These are phyloP conservation scores for Phainopepla nitens DNA, from an alignment of 2,113 vertebrate genomes.

Conservation along the genomic window DNA sequence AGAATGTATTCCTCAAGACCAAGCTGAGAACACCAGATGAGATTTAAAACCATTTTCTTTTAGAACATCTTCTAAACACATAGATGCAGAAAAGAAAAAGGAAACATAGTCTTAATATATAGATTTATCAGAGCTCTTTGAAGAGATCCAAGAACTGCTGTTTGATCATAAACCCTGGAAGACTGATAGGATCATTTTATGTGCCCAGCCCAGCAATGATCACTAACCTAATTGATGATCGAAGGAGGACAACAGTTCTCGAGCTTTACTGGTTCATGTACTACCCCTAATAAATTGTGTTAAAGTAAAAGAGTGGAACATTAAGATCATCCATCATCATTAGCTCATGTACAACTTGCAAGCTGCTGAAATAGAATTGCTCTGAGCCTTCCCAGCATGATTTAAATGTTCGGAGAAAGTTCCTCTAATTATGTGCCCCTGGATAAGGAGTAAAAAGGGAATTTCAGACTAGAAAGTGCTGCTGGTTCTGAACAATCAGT, in stretches of 20 bases:
- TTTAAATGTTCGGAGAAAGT: neutral
- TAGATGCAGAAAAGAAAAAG: neutral
- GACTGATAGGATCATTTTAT: neutral
- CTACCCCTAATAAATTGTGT: neutral
- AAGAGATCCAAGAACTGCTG: neutral
- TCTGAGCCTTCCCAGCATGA: neutral
- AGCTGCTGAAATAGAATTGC: neutral
- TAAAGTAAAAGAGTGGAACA: neutral
- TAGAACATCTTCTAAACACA: neutral
- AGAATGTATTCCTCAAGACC: neutral
- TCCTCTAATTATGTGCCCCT: neutral
- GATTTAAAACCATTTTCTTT: neutral
- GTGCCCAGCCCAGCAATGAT: neutral
- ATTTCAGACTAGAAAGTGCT: neutral
- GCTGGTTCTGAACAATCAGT: neutral
- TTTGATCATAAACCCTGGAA: neutral
- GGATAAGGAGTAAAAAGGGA: neutral
- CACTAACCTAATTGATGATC: neutral
- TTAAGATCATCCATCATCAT: neutral
- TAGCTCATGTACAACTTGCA: neutral
- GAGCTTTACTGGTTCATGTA: neutral
- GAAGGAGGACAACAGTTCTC: neutral
- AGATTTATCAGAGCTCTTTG: neutral
- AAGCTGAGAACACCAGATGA: neutral
- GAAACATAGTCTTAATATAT: neutral